Base-by-base conservation (phyloP, 2,888 invertebrate species). In the Meteorus cinctellus region DNA sequence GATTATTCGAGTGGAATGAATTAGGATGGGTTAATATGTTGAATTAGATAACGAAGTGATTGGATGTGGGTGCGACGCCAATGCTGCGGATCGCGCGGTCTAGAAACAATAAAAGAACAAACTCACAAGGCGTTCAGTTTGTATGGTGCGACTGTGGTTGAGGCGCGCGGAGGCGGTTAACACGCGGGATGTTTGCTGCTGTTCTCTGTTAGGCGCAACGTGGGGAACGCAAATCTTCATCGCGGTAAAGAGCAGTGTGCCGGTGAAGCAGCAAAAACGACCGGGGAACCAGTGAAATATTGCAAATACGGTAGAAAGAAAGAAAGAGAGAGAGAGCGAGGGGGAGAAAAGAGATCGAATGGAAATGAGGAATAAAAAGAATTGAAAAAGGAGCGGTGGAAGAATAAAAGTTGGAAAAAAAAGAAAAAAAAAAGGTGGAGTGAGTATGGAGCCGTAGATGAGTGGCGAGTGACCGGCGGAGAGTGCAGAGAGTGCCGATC, bases 111-210 rank as follows among this genome's bases (percentile, higher is more conserved):
- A 85, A 87, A 83, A 87, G 84, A 85, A 51, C 6, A 51, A 87
- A 82, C 83, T 84, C 67, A 76, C 34, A 45, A 51, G 51, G 6
- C 51, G 55, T 55, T 80, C 81, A 73, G 82, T 81, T 82, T 81
- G 83, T 81, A 81, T 55, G 10, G 79, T 72, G 82, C 82, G 83
- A 81, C 80, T 84, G 78, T 83, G 82, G 80, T 36, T 34, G 5
- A 31, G 27, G 31, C 79, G 80, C 84, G 87, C 82, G 86, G 86
- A 86, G 87, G 88, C 87, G 86, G 87, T 86, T 86, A 86, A 85
- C 86, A 86, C 84, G 84, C 55, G 55, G 19, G 84, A 80, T 83
- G 83, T 83, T 41, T 36, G 67, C 70, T 19, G 70, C 70, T 45
- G 29, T 71, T 66, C 12, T 62, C n/a, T 51, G 59, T 51, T 60